These are phyloP conservation scores for Clangula hyemalis DNA, from an alignment of 2,797 vertebrate species.

Conservation along the genomic window DNA sequence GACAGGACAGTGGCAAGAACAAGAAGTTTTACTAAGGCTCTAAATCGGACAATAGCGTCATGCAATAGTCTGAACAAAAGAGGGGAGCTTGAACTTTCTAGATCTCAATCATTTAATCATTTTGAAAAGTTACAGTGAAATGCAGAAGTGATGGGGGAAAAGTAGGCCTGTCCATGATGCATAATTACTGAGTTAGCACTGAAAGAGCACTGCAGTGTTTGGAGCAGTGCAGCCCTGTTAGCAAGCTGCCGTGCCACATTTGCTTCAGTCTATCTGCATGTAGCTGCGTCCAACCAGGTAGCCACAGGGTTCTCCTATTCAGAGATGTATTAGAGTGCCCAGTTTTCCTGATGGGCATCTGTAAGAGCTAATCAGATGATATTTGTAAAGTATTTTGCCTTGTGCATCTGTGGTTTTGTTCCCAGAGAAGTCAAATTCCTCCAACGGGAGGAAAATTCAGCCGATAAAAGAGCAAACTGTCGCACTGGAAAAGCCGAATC, in stretches of 20 bases:
- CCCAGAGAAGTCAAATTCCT: neutral
- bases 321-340: neutral
- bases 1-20: neutral
- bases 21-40: neutral
- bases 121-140: neutral
- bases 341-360: neutral
- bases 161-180: neutral
- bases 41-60: neutral
- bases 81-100: neutral
- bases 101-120: neutral
- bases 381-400: conserved; percentile 12
- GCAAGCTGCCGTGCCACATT: neutral
- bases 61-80: neutral
- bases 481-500: neutral
- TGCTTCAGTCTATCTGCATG: neutral
- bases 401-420: neutral
- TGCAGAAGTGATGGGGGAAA: neutral
- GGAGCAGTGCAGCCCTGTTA: neutral
- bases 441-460: conserved; percentile 12
- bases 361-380: neutral
- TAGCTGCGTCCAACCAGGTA: neutral
- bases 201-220: neutral
- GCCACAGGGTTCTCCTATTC: neutral
- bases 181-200: conserved; percentile 23
- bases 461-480: conserved; percentile 54